Conservation (phyloP, 1,140 invertebrate species). For the Gerris buenoi region DNA sequence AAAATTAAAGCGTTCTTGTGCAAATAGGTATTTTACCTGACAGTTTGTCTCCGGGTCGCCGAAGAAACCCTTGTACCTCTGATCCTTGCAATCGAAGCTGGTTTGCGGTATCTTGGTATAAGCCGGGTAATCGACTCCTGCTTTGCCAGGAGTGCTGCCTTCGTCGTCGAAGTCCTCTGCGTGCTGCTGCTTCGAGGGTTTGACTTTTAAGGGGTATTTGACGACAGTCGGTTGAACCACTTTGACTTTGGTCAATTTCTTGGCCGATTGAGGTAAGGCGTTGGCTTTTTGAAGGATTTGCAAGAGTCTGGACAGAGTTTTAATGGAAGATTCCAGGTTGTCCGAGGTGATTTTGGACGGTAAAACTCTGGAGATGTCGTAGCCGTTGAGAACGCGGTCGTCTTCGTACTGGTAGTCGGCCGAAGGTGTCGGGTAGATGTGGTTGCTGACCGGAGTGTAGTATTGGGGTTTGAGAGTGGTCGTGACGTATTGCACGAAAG, state of each 20-base stretch:
- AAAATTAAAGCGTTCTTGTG: neutral
- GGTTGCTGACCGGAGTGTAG: slow-evolving; percentile 2
- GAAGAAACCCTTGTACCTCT: slow-evolving; percentile 79
- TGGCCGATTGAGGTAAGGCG: slow-evolving; percentile 9
- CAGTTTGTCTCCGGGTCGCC: slow-evolving; percentile 72
- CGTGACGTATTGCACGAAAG: neutral
- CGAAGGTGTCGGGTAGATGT: neutral
- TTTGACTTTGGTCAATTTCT: neutral
- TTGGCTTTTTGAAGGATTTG: slow-evolving; percentile 22
- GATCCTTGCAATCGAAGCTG: slow-evolving; percentile 63
- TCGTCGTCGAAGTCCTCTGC: slow-evolving; percentile 24
- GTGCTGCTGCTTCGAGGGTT: neutral
- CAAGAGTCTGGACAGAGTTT: slow-evolving; percentile 50
- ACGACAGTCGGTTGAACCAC: neutral
- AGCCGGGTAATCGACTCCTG: slow-evolving; percentile 69
- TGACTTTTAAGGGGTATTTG: neutral
- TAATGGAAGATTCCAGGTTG: slow-evolving; percentile 60
- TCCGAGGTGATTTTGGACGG: slow-evolving; percentile 54
- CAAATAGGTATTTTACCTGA: slow-evolving; percentile 40
- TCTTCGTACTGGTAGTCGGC: slow-evolving; percentile 22
- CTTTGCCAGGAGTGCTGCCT: slow-evolving; percentile 55
- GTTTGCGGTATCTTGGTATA: slow-evolving; percentile 59
- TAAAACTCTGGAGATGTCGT: slow-evolving; percentile 53
- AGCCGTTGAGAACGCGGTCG: slow-evolving; percentile 38
- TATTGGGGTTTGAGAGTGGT: neutral